Evolutionary conservation across 2,113 vertebrate species (phyloP), one percentile per base, ranked within the genome.

Genomic region (Phalacrocorax carbo): DNA sequence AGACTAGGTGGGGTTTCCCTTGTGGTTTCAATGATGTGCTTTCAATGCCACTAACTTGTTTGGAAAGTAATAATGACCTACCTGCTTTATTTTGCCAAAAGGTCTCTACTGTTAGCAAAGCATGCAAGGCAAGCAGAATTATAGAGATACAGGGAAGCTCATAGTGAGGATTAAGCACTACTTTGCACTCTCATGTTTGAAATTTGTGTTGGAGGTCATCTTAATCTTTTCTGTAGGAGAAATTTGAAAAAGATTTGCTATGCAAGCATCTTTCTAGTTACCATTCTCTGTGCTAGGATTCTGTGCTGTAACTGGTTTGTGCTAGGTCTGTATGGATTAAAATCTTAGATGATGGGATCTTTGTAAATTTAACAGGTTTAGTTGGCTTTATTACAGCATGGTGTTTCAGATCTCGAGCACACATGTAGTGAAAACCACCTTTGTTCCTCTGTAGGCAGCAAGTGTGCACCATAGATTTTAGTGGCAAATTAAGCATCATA

Each of bases 181-280:
- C 66, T 96, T 96, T 93, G 86, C 82, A 90, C 88, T 92, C 65
- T 75, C 7, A 14, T 80, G 40, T 68, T 82, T 95, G 58, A 85
- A 77, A 42, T 79, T 69, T 89, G 23, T 85, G 2, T 81, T 73
- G 51, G 58, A 88, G 51, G 44, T 84, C 81, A 89, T 21, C 51
- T 95, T 93, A 38, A 72, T 82, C 46, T 86, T 14, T 85, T 96
- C 60, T 11, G 1, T 70, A 82, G 70, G 40, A 89, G 36, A 90
- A 92, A 91, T 77, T 64, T 87, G 62, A 75, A 92, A 30, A 86
- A 76, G 40, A 92, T 94, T 88, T 94, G 78, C 95, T 97, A 95
- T 96, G 95, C 90, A 96, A 97, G 49, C 48, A 73, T 78, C 38
- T 90, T 91, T 90, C 80, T 95, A 72, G 75, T 92, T 77, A 65